Base-by-base conservation (phyloP, 1,140 invertebrate species). In the Oscheius sp. region DNA sequence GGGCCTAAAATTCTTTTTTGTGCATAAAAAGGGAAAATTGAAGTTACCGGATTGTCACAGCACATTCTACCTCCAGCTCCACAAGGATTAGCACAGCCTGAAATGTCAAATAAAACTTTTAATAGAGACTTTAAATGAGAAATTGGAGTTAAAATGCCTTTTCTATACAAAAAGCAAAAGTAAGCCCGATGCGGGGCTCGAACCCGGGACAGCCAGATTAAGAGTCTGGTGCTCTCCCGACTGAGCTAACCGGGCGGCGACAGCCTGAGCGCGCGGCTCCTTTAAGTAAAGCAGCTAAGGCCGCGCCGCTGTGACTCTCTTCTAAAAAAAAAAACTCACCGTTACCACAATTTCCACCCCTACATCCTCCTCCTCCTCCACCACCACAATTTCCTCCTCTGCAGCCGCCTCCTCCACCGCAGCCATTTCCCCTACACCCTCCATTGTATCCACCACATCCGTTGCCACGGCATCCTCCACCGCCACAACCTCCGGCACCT, bases 381-480 rank as follows among this genome's bases (percentile, higher is more conserved):
- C n/a, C n/a, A n/a, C n/a, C 49, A 55, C 49, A 55, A 55, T 23
- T 23, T 4, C 15, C 7, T 7, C 49, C 49, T 55, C 49, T 7
- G 49, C 49, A 55, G 15, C 49, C 49, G 38, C 10, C 38, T 42
- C 38, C 38, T 10, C 38, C 38, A n/a, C 38, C 38, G n/a, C 38
- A 42, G 38, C 38, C 38, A n/a, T n/a, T n/a, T 10, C 38, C 38
- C 38, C 38, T 10, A n/a, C 38, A 42, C n/a, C 49, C 49, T 55
- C 49, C 49, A 13, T n/a, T n/a, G n/a, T n/a, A n/a, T n/a, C 7
- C 46, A 23, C 66, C 52, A 62, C 66, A 67, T 64, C 66, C 29
- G 55, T 29, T 64, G 18, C 46, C 35, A 10, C 64, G 3, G 59
- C 64, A 45, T 15, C 64, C 26, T 49, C 64, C 26, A 59, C n/a